Evolutionary conservation across 1,140 invertebrate species (phyloP).

Genomic region (Sitobion miscanthi): DNA sequence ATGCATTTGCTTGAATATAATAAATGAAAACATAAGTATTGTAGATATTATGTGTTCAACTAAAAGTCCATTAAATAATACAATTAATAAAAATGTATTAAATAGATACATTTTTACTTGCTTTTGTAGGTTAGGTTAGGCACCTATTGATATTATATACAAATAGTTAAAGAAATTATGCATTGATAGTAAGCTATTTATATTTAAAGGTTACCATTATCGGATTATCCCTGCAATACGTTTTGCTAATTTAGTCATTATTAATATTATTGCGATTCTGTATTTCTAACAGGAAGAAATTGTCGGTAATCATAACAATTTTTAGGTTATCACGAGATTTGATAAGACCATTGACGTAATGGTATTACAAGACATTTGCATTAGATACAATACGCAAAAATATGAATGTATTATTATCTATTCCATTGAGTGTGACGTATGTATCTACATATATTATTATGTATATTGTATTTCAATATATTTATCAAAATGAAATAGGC

Average conservation of each 20-base stretch:
- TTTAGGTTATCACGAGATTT: background rate
- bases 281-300: background rate
- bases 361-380: background rate
- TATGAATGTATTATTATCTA: background rate
- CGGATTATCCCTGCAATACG: background rate
- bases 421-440: background rate
- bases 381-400: background rate
- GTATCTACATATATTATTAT: background rate
- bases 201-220: background rate
- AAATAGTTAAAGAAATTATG: background rate
- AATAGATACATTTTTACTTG: background rate
- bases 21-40: background rate
- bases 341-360: conserved; percentile 18
- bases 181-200: background rate
- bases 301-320: background rate
- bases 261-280: background rate
- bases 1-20: background rate
- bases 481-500: background rate
- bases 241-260: background rate
- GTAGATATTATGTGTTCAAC: background rate
- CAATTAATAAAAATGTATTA: background rate
- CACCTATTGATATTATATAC: background rate
- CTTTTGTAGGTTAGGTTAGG: no score
- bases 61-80: background rate
- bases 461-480: background rate